These are phyloP conservation scores for Cyprinus carpio DNA, from an alignment of 2,113 vertebrate genomes.

Conservation along the genomic window DNA sequence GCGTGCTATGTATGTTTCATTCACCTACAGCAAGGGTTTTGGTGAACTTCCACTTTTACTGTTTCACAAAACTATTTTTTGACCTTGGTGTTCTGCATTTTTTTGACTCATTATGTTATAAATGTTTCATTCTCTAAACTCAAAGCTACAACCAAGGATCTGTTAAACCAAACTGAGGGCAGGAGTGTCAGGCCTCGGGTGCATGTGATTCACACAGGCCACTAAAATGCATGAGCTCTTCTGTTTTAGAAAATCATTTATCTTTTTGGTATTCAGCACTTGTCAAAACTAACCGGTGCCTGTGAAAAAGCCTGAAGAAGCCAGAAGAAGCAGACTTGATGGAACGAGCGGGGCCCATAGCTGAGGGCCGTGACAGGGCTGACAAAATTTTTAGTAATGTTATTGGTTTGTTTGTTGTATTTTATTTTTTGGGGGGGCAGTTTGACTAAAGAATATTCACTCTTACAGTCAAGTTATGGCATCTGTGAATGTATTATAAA, in stretches of 20 bases:
- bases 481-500: background rate
- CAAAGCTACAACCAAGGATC: background rate
- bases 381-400: conserved; percentile 1
- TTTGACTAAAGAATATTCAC: conserved; percentile 1
- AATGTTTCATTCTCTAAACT: background rate
- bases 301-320: conserved; percentile 46
- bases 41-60: conserved; percentile 3
- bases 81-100: background rate
- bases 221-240: background rate
- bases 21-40: background rate
- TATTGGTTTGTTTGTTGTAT: background rate
- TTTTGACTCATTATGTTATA: background rate
- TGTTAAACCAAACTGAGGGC: conserved; percentile 11
- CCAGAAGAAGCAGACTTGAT: conserved; percentile 11
- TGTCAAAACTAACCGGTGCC: conserved; percentile 52
- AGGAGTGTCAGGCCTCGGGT: background rate
- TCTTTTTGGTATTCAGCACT: conserved; percentile 29
- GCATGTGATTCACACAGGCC: background rate
- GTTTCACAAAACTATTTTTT: background rate
- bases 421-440: too few relatives aligned
- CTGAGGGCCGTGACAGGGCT: background rate
- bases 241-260: background rate
- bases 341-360: background rate
- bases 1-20: background rate
- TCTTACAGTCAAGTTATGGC: background rate